These are phyloP conservation scores for Omphaloscelis lunosa DNA, from an alignment of 2,888 invertebrate genomes.

Conservation along the genomic window DNA sequence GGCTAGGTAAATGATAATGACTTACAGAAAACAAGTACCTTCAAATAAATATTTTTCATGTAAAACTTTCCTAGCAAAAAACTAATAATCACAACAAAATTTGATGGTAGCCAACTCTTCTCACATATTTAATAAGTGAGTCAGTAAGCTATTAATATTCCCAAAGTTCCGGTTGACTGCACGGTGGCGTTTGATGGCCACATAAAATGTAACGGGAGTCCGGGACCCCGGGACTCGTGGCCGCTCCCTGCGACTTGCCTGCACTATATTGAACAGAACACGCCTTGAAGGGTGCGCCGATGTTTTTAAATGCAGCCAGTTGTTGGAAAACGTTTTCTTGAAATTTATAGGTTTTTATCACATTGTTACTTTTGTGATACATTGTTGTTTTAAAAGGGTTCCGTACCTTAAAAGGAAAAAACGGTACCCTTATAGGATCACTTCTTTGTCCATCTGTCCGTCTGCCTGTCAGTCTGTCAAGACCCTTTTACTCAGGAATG, in stretches of 20 bases:
- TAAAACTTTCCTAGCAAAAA: not conserved
- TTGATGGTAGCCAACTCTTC: slow-evolving; percentile 21
- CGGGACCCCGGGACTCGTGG: slow-evolving; percentile 26
- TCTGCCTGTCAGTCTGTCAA: too few species aligned
- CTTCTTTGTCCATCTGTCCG: too few species aligned
- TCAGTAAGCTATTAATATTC: slow-evolving; percentile 54
- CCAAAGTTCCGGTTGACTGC: slow-evolving; percentile 74
- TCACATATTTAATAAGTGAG: slow-evolving; percentile 37
- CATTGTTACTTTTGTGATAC: slow-evolving; percentile 15
- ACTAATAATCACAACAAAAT: not conserved
- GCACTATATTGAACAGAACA: slow-evolving; percentile 50
- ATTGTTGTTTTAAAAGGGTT: too few species aligned
- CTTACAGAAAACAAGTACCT: not conserved
- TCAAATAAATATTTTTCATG: not conserved
- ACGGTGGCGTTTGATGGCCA: slow-evolving; percentile 81
- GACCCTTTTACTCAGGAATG: too few species aligned
- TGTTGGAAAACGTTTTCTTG: slow-evolving; percentile 33
- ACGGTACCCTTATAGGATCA: too few species aligned
- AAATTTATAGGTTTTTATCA: slow-evolving; percentile 42
- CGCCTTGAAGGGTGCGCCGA: slow-evolving; percentile 53
- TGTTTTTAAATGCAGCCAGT: slow-evolving; percentile 53
- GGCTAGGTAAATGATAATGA: not conserved
- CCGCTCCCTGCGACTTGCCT: slow-evolving; percentile 59
- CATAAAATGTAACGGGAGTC: slow-evolving; percentile 79
- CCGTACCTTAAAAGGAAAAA: too few species aligned